phyloP scores from a whole-genome alignment of 2,113 vertebrate genomes.

The Sinocyclocheilus anophthalmus region DNA sequence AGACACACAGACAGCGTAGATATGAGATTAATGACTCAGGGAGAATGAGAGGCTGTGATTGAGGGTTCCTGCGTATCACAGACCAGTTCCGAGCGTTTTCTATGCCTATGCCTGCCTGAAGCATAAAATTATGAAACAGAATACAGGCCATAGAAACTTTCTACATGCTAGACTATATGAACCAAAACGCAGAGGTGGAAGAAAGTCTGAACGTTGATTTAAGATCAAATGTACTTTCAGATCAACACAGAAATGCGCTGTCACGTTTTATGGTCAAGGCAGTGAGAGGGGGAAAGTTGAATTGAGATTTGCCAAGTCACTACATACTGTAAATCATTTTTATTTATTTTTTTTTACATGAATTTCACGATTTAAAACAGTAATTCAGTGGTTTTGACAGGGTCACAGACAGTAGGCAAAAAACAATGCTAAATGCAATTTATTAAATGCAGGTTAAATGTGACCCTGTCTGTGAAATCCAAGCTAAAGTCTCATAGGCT shows the following conservation, averaged over 20 bases:
- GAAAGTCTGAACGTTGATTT: neutral
- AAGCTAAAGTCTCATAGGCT: no score
- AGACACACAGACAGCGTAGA: constrained; percentile 26
- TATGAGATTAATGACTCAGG: constrained; percentile 42
- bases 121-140: constrained; percentile 34
- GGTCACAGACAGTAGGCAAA: neutral
- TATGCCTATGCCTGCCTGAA: neutral
- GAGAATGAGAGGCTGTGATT: constrained; percentile 25
- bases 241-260: neutral
- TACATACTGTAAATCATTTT: neutral
- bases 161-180: neutral
- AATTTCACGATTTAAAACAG: neutral
- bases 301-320: neutral
- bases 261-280: no score
- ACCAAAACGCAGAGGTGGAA: neutral
- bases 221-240: neutral
- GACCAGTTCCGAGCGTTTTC: neutral
- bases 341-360: neutral
- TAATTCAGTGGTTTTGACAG: neutral
- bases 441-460: no score
- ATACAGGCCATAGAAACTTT: neutral
- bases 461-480: no score
- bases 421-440: neutral
- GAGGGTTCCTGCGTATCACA: constrained; percentile 30
- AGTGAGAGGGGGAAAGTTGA: no score